A percentile compares a stretch with the other conserved stretches of the same genome.
These are phyloP conservation scores for Herpetotheres cachinnans DNA, from an alignment of 2,113 vertebrate genomes.

Conservation along the genomic window DNA sequence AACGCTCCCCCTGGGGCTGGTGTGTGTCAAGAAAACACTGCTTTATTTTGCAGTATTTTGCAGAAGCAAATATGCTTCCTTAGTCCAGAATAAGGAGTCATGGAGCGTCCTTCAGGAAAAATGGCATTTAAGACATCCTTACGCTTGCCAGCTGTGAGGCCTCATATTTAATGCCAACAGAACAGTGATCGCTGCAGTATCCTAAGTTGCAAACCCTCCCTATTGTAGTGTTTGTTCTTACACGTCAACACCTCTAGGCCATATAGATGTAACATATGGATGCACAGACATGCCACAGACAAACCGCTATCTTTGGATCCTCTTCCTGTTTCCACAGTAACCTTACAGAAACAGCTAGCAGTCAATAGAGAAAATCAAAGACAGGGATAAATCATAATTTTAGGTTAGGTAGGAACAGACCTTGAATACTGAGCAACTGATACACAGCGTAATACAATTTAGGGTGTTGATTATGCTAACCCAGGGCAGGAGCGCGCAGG, in stretches of 20 bases:
- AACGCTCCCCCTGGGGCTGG: rapidly evolving
- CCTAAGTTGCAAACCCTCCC: neutral
- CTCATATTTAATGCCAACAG: rapidly evolving
- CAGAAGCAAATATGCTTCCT: neutral
- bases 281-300: slow-evolving; percentile 31
- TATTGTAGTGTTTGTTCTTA: neutral
- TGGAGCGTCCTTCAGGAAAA: neutral
- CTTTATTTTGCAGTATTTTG: neutral
- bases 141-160: neutral
- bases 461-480: slow-evolving; percentile 32
- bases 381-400: slow-evolving; percentile 67
- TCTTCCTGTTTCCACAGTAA: slow-evolving; percentile 63
- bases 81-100: neutral
- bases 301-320: slow-evolving; percentile 2
- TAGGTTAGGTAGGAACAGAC: slow-evolving; percentile 45
- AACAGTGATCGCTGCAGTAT: neutral
- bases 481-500: slow-evolving; percentile 6
- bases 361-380: slow-evolving; percentile 67
- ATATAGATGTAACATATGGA: slow-evolving; percentile 17
- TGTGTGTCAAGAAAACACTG: neutral
- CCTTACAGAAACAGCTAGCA: slow-evolving; percentile 39
- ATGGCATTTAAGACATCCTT: neutral
- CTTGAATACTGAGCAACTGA: slow-evolving; percentile 60
- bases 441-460: slow-evolving; percentile 56
- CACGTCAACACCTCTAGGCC: neutral